Base-by-base conservation (phyloP, 2,113 vertebrate species). In the Holacanthus passer region DNA sequence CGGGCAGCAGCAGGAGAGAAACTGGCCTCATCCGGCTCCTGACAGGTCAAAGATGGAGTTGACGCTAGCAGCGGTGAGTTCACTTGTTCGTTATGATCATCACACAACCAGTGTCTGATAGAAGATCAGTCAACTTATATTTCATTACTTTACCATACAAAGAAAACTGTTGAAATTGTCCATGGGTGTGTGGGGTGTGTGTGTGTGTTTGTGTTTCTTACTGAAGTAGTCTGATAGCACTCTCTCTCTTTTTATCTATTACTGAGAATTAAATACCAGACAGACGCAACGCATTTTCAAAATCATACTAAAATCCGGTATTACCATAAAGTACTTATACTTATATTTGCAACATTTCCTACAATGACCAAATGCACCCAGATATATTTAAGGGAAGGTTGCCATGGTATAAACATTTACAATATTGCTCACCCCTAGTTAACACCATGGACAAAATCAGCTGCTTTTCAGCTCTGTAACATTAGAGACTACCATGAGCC, bases 11-110 rank as follows among this genome's bases (percentile, higher is more conserved):
- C 48, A 24, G 73, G 32, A 31, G 67, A 70, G 74, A 84, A 89
- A 58, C 73, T 74, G 83, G 87, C 84, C 52, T 29, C 76, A 0
- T 24, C 74, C 29, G 65, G 81, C 91, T 1, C 63, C 73, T 52
- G 68, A 90, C 67, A 2, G 59, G 27, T 82, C 86, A 43, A 91
- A 60, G 76, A 94, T 94, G 94, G 94, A 94, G 88, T 66, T 92
- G 8, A 37, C 35, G 35, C 8, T 41, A 47, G 66, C 88, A 59
- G 43, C 86, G 90, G 93, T 94, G 80, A 94, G 91, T 92, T 10
- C n/a, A 56, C 20, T 35, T 56, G 65, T 41, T 45, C 29, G 29
- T 20, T 8, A 20, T 29, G 12, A 7, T 53, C 59, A 7, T 31
- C 31, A 59, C 19, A 11, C 69, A 75, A 5, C 7, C 27, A 16